These are phyloP conservation scores for Eupsittula cactorum DNA, from an alignment of 2,113 vertebrate genomes.

Conservation along the genomic window DNA sequence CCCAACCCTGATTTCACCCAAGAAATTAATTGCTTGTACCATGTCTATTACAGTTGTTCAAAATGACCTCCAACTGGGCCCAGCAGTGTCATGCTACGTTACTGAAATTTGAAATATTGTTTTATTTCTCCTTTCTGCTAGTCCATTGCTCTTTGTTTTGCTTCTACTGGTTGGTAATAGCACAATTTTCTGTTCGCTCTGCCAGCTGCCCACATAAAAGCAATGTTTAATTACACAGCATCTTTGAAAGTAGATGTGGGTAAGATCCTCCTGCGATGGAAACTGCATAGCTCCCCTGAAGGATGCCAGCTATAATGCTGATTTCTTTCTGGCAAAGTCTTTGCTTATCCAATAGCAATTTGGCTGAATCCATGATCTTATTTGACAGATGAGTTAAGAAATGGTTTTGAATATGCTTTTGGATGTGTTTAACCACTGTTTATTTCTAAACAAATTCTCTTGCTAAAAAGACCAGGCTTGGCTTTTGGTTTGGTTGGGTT, in stretches of 20 bases:
- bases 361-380: background rate
- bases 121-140: background rate
- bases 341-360: background rate
- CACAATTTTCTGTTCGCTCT: background rate
- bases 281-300: background rate
- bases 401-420: background rate
- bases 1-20: constrained; percentile 45
- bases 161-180: background rate
- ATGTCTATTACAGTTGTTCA: background rate
- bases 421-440: background rate
- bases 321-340: background rate
- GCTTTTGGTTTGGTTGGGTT: background rate
- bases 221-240: background rate
- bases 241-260: background rate
- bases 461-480: background rate
- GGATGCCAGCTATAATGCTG: background rate
- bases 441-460: background rate
- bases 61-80: background rate
- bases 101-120: background rate
- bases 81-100: background rate
- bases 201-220: background rate
- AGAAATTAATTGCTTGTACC: constrained; percentile 62
- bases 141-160: background rate
- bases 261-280: background rate
- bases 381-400: background rate